phyloP scores from a whole-genome alignment of 2,888 invertebrate genomes.

The Netelia inedita region DNA sequence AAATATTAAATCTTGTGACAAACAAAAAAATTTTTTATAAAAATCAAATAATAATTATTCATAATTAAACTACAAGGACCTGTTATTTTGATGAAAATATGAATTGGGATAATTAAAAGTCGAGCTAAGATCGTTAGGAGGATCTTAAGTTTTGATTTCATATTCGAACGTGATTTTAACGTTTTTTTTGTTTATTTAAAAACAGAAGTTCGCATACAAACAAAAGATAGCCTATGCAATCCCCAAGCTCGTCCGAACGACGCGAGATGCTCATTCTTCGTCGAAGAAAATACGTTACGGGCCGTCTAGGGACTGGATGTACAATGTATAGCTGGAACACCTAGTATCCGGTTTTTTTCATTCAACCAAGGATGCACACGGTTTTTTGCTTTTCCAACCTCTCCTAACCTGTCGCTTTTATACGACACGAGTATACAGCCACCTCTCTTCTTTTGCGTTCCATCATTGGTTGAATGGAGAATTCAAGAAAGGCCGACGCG shows the following conservation, averaged over 20 bases:
- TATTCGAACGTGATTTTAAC: no score
- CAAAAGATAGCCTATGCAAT: not conserved
- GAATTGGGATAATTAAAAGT: no score
- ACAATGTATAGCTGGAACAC: not conserved
- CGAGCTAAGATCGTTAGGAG: no score
- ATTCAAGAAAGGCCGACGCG: conserved; percentile 30
- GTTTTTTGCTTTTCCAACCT: conserved; percentile 27
- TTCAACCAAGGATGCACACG: conserved; percentile 15
- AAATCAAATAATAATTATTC: no score
- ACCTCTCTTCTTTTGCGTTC: not conserved
- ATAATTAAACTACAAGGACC: no score
- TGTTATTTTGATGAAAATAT: no score
- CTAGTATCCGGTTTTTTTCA: conserved; percentile 28
- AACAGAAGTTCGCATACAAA: not conserved
- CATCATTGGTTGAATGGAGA: conserved; percentile 42
- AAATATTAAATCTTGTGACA: no score
- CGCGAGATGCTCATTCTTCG: conserved; percentile 26
- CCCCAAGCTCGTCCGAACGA: not conserved
- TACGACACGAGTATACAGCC: not conserved
- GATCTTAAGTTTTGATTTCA: no score
- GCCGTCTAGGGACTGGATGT: conserved; percentile 7
- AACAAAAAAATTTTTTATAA: no score
- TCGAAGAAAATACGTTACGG: conserved; percentile 34
- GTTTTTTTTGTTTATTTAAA: not conserved
- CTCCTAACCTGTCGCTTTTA: conserved; percentile 35